Evolutionary conservation across 2,888 invertebrate species (phyloP).

Genomic region (Andrena flavipes): DNA sequence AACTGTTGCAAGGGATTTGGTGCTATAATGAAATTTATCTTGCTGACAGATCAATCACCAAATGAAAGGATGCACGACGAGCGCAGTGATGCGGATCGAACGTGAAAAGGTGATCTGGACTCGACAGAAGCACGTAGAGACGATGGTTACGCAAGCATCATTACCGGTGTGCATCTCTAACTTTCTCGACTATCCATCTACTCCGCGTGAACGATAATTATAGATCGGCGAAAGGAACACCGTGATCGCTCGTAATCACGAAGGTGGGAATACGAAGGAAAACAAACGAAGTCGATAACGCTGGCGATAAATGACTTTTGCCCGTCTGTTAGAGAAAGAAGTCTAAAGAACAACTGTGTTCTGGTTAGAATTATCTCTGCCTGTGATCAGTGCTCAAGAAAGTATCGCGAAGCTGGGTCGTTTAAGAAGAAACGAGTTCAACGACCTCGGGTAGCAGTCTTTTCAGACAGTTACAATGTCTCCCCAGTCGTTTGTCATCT

Average conservation of each 20-base stretch:
- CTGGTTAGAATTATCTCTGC: no score
- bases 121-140: no score
- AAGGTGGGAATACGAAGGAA: not conserved
- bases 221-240: not conserved
- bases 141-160: not conserved
- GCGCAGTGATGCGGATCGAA: no score
- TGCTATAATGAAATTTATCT: no score
- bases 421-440: not conserved
- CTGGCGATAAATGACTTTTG: not conserved
- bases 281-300: not conserved
- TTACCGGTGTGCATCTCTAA: not conserved
- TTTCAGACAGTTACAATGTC: constrained; percentile 15
- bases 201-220: not conserved
- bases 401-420: no score
- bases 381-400: not conserved
- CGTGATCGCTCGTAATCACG: not conserved
- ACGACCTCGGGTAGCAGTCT: not conserved
- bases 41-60: no score
- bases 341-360: not conserved
- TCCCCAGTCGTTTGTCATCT: constrained; percentile 14
- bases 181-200: not conserved
- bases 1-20: no score
- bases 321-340: not conserved
- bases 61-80: no score
- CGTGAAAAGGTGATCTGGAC: no score